Evolutionary conservation across 2,797 vertebrate genomes (phyloP).

Genomic region (Numenius phaeopus): DNA sequence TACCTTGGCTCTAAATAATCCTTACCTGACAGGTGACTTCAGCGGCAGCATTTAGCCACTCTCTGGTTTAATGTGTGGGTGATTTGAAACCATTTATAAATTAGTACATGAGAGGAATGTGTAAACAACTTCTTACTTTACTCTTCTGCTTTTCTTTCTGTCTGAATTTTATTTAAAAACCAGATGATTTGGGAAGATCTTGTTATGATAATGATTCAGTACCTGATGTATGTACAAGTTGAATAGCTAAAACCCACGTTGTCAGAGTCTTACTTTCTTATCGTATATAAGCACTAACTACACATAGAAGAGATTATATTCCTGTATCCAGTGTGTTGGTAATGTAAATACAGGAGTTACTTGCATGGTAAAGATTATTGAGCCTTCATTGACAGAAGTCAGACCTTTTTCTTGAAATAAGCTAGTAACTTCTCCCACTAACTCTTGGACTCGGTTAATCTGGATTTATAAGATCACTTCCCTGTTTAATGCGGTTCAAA

Average conservation of each 20-base stretch:
- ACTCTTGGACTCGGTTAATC: not conserved
- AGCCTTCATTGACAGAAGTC: not conserved
- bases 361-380: not conserved
- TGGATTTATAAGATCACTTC: not conserved
- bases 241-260: not conserved
- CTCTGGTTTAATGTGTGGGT: not conserved
- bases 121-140: not conserved
- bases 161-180: not conserved
- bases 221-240: not conserved
- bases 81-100: constrained; percentile 14
- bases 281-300: not conserved
- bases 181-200: not conserved
- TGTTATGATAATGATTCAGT: not conserved
- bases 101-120: not conserved
- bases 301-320: not conserved
- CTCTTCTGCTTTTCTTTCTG: not conserved
- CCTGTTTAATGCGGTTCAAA: not conserved
- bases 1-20: not conserved
- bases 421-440: not conserved
- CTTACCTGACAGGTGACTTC: not conserved
- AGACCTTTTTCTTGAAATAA: not conserved
- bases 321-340: not conserved
- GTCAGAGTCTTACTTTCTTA: not conserved
- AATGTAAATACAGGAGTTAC: not conserved
- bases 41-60: not conserved